phyloP scores from a whole-genome alignment of 2,888 invertebrate genomes.

The Chaetogeoica ovagalla region DNA sequence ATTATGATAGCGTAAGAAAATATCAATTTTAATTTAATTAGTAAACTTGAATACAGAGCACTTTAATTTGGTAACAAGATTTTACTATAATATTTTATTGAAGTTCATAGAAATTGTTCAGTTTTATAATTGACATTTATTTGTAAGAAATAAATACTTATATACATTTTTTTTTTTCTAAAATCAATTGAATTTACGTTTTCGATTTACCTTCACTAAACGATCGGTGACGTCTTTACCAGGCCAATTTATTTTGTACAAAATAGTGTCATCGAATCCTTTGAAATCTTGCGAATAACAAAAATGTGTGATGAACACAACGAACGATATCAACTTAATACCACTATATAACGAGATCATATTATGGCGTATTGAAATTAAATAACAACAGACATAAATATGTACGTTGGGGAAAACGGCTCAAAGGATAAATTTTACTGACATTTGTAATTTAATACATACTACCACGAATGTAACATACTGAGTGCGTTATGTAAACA shows the following conservation, averaged over 20 bases:
- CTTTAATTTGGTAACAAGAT: too few species aligned
- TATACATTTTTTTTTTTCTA: too few species aligned
- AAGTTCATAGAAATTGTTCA: too few species aligned
- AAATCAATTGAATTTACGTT: not conserved
- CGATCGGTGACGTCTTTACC: slow-evolving; percentile 60
- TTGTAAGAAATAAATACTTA: too few species aligned
- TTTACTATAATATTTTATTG: too few species aligned
- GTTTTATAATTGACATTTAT: too few species aligned
- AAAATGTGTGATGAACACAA: not conserved
- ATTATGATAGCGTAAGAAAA: too few species aligned
- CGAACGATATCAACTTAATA: not conserved
- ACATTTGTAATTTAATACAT: not conserved
- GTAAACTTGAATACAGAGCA: too few species aligned
- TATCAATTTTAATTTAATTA: too few species aligned
- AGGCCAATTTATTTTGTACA: slow-evolving; percentile 80
- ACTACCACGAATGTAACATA: not conserved
- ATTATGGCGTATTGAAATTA: not conserved
- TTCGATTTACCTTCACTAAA: slow-evolving; percentile 44
- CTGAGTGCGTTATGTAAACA: not conserved
- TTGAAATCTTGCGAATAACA: slow-evolving; percentile 63
- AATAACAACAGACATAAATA: not conserved
- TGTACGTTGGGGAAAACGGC: not conserved
- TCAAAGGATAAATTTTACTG: not conserved
- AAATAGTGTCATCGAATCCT: slow-evolving; percentile 80
- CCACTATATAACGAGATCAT: slow-evolving; percentile 17